A percentile compares a stretch with the other conserved stretches of the same genome.
Conservation (phyloP, 2,888 invertebrate genomes). For the Plutella xylostella region DNA sequence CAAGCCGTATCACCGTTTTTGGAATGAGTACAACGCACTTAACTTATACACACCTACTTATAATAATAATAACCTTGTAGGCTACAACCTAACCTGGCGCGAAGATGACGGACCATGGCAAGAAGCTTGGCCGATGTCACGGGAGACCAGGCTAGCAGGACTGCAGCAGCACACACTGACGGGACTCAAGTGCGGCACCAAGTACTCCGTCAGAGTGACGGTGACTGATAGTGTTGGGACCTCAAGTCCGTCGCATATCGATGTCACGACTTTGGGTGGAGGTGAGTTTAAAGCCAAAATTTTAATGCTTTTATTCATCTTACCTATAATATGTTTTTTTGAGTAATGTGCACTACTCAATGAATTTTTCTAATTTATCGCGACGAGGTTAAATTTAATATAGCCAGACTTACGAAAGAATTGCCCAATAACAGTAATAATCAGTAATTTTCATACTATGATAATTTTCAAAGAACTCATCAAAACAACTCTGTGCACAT, state of each 20-base stretch:
- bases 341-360: too few relatives aligned
- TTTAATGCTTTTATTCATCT: too few relatives aligned
- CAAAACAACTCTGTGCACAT: too few relatives aligned
- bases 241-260: slow-evolving; percentile 74
- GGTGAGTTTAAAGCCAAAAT: slow-evolving; percentile 50
- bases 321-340: too few relatives aligned
- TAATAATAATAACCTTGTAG: too few relatives aligned
- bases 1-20: too few relatives aligned
- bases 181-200: slow-evolving; percentile 85
- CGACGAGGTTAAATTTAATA: too few relatives aligned
- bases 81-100: slow-evolving; percentile 62
- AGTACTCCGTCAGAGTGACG: slow-evolving; percentile 82
- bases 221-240: slow-evolving; percentile 86
- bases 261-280: slow-evolving; percentile 71
- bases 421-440: too few relatives aligned
- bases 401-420: too few relatives aligned
- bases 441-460: too few relatives aligned
- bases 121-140: slow-evolving; percentile 73
- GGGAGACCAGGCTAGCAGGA: slow-evolving; percentile 68
- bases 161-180: slow-evolving; percentile 73
- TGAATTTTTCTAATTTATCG: too few relatives aligned
- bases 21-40: background rate
- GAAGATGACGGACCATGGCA: slow-evolving; percentile 60
- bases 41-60: background rate
- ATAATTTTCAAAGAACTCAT: too few relatives aligned